Evolutionary conservation across 2,797 vertebrate genomes (phyloP), one percentile per base, ranked within the genome.

Genomic region (Sebastes aleutianus): DNA sequence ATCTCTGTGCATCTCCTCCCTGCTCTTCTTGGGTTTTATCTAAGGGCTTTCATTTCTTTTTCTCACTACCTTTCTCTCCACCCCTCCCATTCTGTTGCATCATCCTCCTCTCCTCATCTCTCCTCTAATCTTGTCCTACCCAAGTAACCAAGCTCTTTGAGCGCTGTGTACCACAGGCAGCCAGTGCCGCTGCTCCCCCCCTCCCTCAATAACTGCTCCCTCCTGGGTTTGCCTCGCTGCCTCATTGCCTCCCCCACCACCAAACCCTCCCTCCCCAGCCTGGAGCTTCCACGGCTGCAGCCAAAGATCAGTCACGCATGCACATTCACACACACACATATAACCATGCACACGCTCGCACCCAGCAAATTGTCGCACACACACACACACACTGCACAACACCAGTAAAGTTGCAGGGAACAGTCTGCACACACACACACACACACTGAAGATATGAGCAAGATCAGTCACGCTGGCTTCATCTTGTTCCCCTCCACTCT

Each of bases 271-370:
- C 62, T 2, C 14, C 66, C 2, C 12, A 77, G 72, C 87, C 82
- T 36, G 20, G n/a, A 85, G 87, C 78, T 67, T 76, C 69, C 65
- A 74, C 20, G 18, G 65, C 61, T 71, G 31, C 70, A 80, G 59
- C 74, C 78, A 76, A 76, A 70, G 83, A 90, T 85, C 86, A 88
- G 82, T 83, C 87, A 84, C 7, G 74, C 80, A 78, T 76, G 31
- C 56, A 26, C 53, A 54, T 43, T 5, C 22, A 24, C 43, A 27
- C 53, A 14, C 56, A 27, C 24, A 73, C 62, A 64, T 53, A 61
- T 12, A 56, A 6, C 5, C 39, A 59, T 8, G 9, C 39, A 31
- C 64, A 70, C 26, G 1, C 70, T 76, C 36, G 29, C 39, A 73
- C 53, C 10, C 22, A 43, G 53, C 31, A 54, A 62, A 72, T 20